Evolutionary conservation across 2,888 invertebrate species (phyloP).

Genomic region (Lepetodrilus schrolli): DNA sequence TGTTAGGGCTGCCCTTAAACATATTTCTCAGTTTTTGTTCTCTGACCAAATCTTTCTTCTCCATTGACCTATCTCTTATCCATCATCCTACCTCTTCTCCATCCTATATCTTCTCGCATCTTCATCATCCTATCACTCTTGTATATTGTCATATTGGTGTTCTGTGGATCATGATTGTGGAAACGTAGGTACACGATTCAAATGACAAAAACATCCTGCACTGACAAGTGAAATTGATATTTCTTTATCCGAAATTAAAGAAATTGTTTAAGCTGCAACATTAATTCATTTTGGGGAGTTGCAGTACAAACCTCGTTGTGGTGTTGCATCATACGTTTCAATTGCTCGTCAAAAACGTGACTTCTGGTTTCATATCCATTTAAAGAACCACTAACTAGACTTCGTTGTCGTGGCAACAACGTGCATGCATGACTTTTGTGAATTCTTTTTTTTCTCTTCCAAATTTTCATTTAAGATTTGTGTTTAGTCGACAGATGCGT

Average conservation of each 20-base stretch:
- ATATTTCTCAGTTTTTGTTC: no score
- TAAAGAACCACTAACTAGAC: constrained; percentile 13
- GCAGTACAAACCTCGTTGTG: neutral
- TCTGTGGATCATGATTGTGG: no score
- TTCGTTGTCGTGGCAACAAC: constrained; percentile 17
- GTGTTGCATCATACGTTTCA: constrained; percentile 19
- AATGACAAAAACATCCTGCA: neutral
- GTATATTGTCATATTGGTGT: no score
- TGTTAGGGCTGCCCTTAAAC: no score
- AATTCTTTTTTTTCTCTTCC: neutral
- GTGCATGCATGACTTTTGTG: constrained; percentile 26
- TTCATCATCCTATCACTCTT: no score
- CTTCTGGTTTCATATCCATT: neutral
- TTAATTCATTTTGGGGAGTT: neutral
- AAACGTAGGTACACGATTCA: no score
- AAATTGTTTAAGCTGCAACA: constrained; percentile 25
- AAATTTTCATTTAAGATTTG: constrained; percentile 9
- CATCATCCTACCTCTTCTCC: no score
- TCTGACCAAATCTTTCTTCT: no score
- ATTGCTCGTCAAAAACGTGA: constrained; percentile 23
- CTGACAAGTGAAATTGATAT: constrained; percentile 25
- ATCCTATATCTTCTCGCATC: no score
- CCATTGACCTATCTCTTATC: no score
- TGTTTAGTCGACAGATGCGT: neutral
- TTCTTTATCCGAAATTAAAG: constrained; percentile 27